A percentile compares a stretch with the other conserved stretches of the same genome.
Evolutionary conservation across 2,113 vertebrate species (phyloP).

Genomic region (Cavia porcellus): DNA sequence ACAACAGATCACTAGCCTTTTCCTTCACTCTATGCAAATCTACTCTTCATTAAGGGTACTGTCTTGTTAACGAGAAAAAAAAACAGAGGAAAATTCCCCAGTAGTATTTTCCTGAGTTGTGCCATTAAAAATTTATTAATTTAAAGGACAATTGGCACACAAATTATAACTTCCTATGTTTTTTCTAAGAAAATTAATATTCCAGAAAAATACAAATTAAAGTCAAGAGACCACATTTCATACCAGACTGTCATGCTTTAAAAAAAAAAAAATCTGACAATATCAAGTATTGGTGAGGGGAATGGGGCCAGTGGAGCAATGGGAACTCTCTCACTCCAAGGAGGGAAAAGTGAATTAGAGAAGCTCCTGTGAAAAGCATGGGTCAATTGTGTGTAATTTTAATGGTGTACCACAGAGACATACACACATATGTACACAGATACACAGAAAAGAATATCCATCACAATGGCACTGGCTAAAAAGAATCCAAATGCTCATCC

Average conservation of each 20-base stretch:
- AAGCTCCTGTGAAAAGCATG: not conserved
- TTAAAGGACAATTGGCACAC: not conserved
- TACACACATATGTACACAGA: not conserved
- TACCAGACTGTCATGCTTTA: not conserved
- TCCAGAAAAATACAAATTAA: not conserved
- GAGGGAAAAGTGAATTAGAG: not conserved
- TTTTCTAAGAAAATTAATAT: not conserved
- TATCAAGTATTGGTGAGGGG: not conserved
- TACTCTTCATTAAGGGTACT: slow-evolving; percentile 34
- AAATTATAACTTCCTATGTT: not conserved
- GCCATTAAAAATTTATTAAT: not conserved
- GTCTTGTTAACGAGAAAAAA: not conserved
- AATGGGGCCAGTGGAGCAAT: rapidly evolving
- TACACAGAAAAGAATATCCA: not conserved
- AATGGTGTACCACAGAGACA: not conserved
- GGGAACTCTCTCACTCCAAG: not conserved
- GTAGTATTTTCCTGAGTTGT: slow-evolving; percentile 20
- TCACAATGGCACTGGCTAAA: not conserved
- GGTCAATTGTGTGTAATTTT: not conserved
- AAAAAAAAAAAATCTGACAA: too few relatives aligned
- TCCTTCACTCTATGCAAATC: not conserved
- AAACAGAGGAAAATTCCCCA: slow-evolving; percentile 6
- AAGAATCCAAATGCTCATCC: not conserved
- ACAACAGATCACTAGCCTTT: not conserved
- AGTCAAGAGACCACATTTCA: slow-evolving; percentile 35